Conservation (phyloP, 2,797 vertebrate genomes). For the Lagorchestes hirsutus region DNA sequence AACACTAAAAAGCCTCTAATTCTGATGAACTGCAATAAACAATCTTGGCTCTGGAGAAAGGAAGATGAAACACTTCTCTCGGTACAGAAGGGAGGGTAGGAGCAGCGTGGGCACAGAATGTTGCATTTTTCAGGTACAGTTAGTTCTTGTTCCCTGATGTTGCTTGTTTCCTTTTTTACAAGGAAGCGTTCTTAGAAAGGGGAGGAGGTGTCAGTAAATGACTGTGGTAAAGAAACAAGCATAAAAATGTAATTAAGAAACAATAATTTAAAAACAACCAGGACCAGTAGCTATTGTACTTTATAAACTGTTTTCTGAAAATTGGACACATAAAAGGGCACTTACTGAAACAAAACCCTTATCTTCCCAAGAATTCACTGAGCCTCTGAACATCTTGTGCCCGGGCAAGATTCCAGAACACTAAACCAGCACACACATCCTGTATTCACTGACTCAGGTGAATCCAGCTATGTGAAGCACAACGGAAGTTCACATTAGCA, state of each 20-base stretch:
- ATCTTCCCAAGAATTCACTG: slow-evolving; percentile 2
- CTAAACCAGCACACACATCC: neutral
- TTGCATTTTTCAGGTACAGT: neutral
- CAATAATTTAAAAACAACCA: neutral
- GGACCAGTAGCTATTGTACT: neutral
- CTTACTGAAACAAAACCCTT: neutral
- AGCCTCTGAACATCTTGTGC: neutral
- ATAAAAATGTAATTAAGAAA: neutral
- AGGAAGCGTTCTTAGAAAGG: neutral
- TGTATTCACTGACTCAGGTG: neutral
- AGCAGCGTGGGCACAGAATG: neutral
- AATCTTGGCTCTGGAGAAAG: neutral
- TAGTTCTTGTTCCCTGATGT: neutral
- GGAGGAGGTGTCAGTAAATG: neutral
- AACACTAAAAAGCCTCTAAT: neutral
- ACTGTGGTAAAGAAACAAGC: neutral
- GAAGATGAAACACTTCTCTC: neutral
- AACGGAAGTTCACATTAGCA: neutral
- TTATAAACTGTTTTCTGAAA: neutral
- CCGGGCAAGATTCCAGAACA: neutral
- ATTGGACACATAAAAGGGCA: neutral
- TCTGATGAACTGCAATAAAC: neutral
- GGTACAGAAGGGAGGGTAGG: neutral
- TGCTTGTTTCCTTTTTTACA: neutral
- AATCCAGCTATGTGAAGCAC: neutral